phyloP scores from a whole-genome alignment of 1,140 invertebrate species.

The Trachymyrmex cornetzi region DNA sequence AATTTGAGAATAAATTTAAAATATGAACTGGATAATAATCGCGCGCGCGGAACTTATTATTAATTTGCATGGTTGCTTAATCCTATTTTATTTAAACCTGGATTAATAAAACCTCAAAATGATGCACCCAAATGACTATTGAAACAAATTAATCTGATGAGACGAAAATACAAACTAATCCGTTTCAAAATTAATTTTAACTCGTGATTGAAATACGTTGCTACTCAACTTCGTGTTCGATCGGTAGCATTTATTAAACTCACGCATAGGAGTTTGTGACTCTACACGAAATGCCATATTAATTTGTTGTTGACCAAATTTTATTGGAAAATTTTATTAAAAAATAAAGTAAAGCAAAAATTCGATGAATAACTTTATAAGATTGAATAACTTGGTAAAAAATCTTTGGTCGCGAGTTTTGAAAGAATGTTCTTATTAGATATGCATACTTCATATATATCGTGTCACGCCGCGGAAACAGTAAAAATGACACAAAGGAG shows the following conservation, averaged over 20 bases:
- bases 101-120: conserved; percentile 43
- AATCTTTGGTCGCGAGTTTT: background rate
- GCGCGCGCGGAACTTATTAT: conserved; percentile 35
- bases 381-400: background rate
- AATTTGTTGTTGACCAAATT: conserved; percentile 35
- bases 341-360: conserved; percentile 7
- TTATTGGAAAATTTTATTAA: conserved; percentile 41
- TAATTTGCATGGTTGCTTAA: conserved; percentile 13
- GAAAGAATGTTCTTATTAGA: conserved; percentile 35
- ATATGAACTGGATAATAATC: conserved; percentile 16
- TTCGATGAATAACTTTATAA: background rate
- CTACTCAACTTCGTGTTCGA: conserved; percentile 10
- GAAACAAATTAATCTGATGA: conserved; percentile 53
- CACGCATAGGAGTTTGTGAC: background rate
- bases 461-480: background rate
- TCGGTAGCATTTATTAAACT: conserved; percentile 42
- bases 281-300: conserved; percentile 1
- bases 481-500: conserved; percentile 33
- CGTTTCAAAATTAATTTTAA: conserved; percentile 53
- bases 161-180: conserved; percentile 58
- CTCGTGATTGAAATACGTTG: conserved; percentile 51
- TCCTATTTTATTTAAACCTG: conserved; percentile 47
- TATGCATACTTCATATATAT: background rate
- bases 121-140: conserved; percentile 41
- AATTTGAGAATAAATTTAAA: background rate